These are phyloP conservation scores for Campaea margaritaria DNA, from an alignment of 2,888 invertebrate genomes.

Conservation along the genomic window DNA sequence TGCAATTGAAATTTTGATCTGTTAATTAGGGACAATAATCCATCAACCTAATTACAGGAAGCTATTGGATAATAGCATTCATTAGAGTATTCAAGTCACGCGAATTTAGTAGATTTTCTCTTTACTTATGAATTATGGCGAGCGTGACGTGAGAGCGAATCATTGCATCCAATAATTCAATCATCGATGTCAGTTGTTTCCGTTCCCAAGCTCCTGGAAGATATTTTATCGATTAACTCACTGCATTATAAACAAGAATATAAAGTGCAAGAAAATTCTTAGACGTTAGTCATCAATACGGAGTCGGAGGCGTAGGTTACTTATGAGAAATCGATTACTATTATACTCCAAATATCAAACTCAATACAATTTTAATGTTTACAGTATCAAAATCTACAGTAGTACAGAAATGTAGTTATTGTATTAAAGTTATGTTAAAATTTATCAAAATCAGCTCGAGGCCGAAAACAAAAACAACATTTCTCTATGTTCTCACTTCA, in stretches of 20 bases:
- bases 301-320: too few relatives aligned
- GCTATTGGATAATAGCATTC: neutral
- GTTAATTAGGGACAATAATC: neutral
- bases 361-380: too few relatives aligned
- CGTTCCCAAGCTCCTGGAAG: constrained; percentile 18
- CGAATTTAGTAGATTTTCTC: constrained; percentile 3
- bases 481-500: too few relatives aligned
- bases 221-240: constrained; percentile 5
- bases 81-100: constrained; percentile 10
- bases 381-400: too few relatives aligned
- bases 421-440: too few relatives aligned
- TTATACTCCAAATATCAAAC: too few relatives aligned
- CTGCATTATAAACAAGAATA: too few relatives aligned
- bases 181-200: constrained; percentile 19
- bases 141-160: constrained; percentile 12
- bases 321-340: too few relatives aligned
- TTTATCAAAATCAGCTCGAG: too few relatives aligned
- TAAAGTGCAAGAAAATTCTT: neutral
- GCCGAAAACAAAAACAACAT: too few relatives aligned
- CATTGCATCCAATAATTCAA: constrained; percentile 12
- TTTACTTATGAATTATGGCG: neutral
- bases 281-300: neutral
- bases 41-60: constrained; percentile 3
- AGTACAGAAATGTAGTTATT: too few relatives aligned
- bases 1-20: neutral